Evolutionary conservation across 2,888 invertebrate species (phyloP).

Genomic region (Trypoxylon attenuatum): DNA sequence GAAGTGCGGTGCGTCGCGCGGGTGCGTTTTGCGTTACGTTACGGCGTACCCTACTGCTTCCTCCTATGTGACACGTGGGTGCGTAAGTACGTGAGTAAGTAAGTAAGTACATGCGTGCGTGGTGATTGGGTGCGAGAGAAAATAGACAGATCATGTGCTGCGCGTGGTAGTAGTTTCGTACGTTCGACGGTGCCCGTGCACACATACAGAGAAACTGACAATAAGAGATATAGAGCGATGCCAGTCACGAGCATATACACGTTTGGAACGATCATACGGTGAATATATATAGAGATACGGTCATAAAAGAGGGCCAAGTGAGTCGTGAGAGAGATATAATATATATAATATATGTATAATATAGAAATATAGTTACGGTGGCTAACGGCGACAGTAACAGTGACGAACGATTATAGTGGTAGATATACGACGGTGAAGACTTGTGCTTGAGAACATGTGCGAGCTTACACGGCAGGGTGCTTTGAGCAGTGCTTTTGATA

Average conservation of each 20-base stretch:
- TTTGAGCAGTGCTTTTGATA: slow-evolving; percentile 63
- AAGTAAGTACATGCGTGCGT: slow-evolving; percentile 62
- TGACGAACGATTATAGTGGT: slow-evolving; percentile 36
- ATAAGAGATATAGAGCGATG: not conserved
- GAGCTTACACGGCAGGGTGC: slow-evolving; percentile 71
- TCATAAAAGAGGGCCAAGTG: slow-evolving; percentile 13
- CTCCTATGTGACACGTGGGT: slow-evolving; percentile 40
- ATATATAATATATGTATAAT: no score
- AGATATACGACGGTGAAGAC: slow-evolving; percentile 50
- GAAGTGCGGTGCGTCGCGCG: no score
- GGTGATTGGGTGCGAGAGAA: slow-evolving; percentile 60
- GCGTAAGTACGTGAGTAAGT: slow-evolving; percentile 31
- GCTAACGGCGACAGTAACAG: slow-evolving; percentile 43
- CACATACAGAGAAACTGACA: no score
- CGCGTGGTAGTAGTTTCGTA: slow-evolving; percentile 43
- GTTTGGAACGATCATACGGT: slow-evolving; percentile 1
- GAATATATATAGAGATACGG: slow-evolving; percentile 6
- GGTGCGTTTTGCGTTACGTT: slow-evolving; percentile 20
- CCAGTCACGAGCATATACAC: not conserved
- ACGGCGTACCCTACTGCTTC: slow-evolving; percentile 12
- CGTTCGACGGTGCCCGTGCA: slow-evolving; percentile 46
- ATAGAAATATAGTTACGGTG: no score
- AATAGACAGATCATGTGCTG: slow-evolving; percentile 59
- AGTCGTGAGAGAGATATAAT: slow-evolving; percentile 25
- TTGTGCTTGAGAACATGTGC: slow-evolving; percentile 72